These are phyloP conservation scores for Aldrovandia affinis DNA, from an alignment of 2,797 vertebrate species.

Conservation along the genomic window DNA sequence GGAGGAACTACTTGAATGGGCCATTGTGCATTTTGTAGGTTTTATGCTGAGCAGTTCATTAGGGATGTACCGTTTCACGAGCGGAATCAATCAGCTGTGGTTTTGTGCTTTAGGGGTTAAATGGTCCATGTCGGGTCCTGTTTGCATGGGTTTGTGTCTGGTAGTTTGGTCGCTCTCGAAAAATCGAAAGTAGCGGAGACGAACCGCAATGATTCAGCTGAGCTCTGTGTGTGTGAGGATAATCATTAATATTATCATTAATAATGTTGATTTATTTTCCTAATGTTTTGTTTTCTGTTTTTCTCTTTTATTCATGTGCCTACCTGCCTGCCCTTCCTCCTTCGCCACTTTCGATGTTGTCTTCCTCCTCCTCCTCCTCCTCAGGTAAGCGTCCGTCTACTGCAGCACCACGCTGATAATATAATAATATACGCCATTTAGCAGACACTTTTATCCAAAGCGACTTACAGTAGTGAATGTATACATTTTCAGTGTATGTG, in stretches of 20 bases:
- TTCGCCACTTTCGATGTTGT: not conserved
- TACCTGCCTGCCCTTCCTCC: not conserved
- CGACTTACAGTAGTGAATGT: too few species aligned
- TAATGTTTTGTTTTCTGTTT: slow-evolving; percentile 10
- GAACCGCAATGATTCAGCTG: not conserved
- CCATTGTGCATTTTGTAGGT: slow-evolving; percentile 8
- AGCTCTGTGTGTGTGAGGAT: not conserved
- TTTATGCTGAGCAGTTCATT: not conserved
- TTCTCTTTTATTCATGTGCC: not conserved
- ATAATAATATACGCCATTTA: too few species aligned
- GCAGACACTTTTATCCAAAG: too few species aligned
- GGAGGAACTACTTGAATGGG: not conserved
- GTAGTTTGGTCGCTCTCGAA: not conserved
- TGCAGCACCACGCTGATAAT: not conserved
- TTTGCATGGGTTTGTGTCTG: not conserved
- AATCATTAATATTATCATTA: too few species aligned
- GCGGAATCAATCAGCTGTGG: not conserved
- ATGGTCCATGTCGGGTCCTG: not conserved
- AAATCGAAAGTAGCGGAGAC: not conserved
- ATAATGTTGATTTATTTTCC: not conserved
- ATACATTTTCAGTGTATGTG: too few species aligned
- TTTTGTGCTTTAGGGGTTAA: not conserved
- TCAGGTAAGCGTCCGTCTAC: slow-evolving; percentile 1
- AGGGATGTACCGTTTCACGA: not conserved
- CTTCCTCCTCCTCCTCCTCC: not conserved